Conservation (phyloP, 2,888 invertebrate species). For the Ceraclea dissimilis region DNA sequence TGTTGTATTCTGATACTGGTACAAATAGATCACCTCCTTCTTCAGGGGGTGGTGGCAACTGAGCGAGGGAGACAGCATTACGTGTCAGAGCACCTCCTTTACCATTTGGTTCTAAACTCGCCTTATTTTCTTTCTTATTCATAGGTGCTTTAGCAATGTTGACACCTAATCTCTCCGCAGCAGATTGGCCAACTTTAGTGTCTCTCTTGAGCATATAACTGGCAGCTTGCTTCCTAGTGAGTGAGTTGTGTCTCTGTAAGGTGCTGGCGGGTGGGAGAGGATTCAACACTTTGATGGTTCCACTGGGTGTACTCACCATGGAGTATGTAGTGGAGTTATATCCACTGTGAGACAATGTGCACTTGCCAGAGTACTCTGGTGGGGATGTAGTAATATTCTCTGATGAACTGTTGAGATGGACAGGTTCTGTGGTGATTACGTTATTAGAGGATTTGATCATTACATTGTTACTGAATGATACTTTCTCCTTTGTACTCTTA, state of each 20-base stretch:
- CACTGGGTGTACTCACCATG: constrained; percentile 29
- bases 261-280: constrained; percentile 39
- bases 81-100: constrained; percentile 47
- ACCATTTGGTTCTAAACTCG: constrained; percentile 28
- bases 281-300: constrained; percentile 24
- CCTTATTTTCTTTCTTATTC: constrained; percentile 12
- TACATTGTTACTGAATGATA: constrained; percentile 46
- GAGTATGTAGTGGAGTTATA: constrained; percentile 37
- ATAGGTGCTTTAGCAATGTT: constrained; percentile 38
- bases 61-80: constrained; percentile 68
- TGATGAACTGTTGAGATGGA: constrained; percentile 39
- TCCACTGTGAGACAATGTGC: constrained; percentile 27
- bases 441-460: constrained; percentile 47
- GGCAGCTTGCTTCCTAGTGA: constrained; percentile 53
- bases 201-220: constrained; percentile 49
- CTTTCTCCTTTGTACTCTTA: constrained; percentile 29
- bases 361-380: constrained; percentile 17
- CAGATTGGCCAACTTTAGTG: constrained; percentile 33
- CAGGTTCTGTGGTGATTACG: constrained; percentile 48
- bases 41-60: constrained; percentile 75
- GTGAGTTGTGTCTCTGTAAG: constrained; percentile 56
- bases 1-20: constrained; percentile 53
- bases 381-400: constrained; percentile 31
- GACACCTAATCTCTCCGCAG: constrained; percentile 44
- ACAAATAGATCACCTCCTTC: constrained; percentile 55